Base-by-base conservation (phyloP, 2,113 vertebrate species). In the Gadus chalcogrammus region DNA sequence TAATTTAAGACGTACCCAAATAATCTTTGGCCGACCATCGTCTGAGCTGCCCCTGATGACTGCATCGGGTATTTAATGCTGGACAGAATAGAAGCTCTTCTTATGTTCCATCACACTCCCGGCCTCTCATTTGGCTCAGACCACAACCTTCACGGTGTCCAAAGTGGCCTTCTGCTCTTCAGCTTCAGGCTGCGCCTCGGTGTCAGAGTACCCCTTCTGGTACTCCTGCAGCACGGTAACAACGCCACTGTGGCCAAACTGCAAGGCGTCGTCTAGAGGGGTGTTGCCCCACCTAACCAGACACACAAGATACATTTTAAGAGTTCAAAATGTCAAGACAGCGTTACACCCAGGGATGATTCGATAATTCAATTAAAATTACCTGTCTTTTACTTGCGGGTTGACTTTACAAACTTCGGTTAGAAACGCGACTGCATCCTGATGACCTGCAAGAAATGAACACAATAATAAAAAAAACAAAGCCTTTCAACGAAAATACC, bases 211-310 rank as follows among this genome's bases (percentile, higher is more conserved):
- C 66, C 72, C 76, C 12, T 79, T 61, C 78, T 94, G 92, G 76
- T 96, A 95, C 66, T 95, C 88, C 35, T 92, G 90, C 73, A 96
- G 88, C 22, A 93, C 60, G 8, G 93, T 90, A 42, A 88, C 91
- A 64, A 94, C 79, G 13, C 84, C 90, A 22, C 89, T 73, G 67
- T 93, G 90, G 64, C 92, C 89, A 84, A 96, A 95, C 79, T 94
- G 91, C 65, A 92, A 78, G 64, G 94, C 94, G 15, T 96, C 95
- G 74, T 95, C 92, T 24, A 96, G 72, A 6, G 95, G 90, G 20
- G 90, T 93, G 84, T 95, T 96, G 12, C 94, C 94, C 95, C 95
- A 96, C 83, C 95, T 95, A 80, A 81, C 61, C 56, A 77, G 42
- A 9, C 2, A 68, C n/a, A 38, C 70, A 22, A 82, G 16, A 73